These are phyloP conservation scores for Corythornis cristatus DNA, from an alignment of 2,113 vertebrate species.

Conservation along the genomic window DNA sequence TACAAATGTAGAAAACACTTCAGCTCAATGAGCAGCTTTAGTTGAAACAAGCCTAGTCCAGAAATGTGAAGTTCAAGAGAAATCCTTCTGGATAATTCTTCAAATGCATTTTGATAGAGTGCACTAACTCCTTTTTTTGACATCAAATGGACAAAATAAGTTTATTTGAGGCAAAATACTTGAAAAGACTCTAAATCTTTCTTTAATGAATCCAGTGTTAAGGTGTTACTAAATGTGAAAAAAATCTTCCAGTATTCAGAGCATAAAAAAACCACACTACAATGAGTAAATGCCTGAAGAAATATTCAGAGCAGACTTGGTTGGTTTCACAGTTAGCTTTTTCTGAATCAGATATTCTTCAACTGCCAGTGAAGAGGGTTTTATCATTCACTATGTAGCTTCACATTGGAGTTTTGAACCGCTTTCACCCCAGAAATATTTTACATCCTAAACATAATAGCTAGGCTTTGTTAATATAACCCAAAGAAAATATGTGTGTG, in stretches of 20 bases:
- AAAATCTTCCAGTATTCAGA: neutral
- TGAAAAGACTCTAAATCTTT: neutral
- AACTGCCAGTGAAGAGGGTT: neutral
- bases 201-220: neutral
- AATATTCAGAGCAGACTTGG: neutral
- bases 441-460: neutral
- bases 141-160: neutral
- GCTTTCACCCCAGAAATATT: neutral
- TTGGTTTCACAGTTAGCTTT: neutral
- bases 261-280: neutral
- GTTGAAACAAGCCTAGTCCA: neutral
- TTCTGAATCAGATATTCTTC: neutral
- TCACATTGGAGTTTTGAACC: neutral
- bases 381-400: neutral
- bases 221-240: neutral
- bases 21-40: neutral
- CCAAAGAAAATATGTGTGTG: neutral
- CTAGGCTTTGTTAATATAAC: neutral
- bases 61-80: neutral
- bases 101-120: neutral
- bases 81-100: neutral
- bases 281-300: neutral
- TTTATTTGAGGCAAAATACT: neutral
- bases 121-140: neutral
- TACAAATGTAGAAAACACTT: neutral